A percentile compares a stretch with the other conserved stretches of the same genome.
These are phyloP conservation scores for Cheumatopsyche charites DNA, from an alignment of 1,140 invertebrate species.

Conservation along the genomic window DNA sequence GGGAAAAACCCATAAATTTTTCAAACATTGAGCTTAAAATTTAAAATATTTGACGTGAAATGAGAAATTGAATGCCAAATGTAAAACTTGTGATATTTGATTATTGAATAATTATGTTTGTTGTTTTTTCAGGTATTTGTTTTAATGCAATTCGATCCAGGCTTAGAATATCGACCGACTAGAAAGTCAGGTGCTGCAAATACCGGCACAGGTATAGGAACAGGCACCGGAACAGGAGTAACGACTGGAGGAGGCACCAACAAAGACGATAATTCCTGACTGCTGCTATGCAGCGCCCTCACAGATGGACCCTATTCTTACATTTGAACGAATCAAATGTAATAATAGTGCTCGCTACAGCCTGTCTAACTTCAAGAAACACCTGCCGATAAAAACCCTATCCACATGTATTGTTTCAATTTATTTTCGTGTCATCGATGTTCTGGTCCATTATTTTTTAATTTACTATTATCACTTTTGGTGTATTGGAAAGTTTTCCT, in stretches of 20 bases:
- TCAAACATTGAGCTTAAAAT: too few relatives aligned
- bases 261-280: conserved; percentile 95
- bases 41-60: too few relatives aligned
- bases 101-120: too few relatives aligned
- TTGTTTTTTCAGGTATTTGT: conserved; percentile 80
- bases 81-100: too few relatives aligned
- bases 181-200: conserved; percentile 66
- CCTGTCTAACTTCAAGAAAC: conserved; percentile 25
- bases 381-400: not conserved
- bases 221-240: conserved; percentile 55
- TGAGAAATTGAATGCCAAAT: too few relatives aligned
- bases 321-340: conserved; percentile 60
- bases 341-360: conserved; percentile 45
- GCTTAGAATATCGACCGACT: conserved; percentile 90
- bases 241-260: conserved; percentile 65
- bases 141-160: conserved; percentile 96
- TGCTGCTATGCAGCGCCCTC: conserved; percentile 98
- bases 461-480: not conserved
- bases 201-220: conserved; percentile 49
- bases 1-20: too few relatives aligned
- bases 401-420: not conserved
- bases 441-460: not conserved
- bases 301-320: conserved; percentile 80
- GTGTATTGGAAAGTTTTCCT: not conserved
- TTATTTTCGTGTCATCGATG: too few relatives aligned